These are phyloP conservation scores for Sebastes iracundus DNA, from an alignment of 2,797 vertebrate species.

Conservation along the genomic window DNA sequence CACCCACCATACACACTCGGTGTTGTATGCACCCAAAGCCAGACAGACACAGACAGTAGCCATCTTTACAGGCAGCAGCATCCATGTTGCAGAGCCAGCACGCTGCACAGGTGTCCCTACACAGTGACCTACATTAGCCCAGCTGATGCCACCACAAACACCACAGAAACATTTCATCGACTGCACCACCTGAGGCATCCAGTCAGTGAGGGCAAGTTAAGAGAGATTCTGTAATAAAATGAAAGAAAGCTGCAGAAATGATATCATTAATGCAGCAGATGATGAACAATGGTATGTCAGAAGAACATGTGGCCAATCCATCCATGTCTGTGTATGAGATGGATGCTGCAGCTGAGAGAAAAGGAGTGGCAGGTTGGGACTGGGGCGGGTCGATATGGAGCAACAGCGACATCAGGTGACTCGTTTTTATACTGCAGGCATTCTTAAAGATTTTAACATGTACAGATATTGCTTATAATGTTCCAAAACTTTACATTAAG, in stretches of 20 bases:
- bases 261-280: not conserved
- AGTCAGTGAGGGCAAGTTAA: not conserved
- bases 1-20: slow-evolving; percentile 24
- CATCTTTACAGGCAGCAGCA: slow-evolving; percentile 59
- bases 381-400: not conserved
- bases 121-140: slow-evolving; percentile 66
- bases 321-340: slow-evolving; percentile 38
- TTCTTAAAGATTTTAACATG: not conserved
- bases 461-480: not conserved
- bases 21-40: not conserved
- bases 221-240: not conserved
- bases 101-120: slow-evolving; percentile 66
- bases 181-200: not conserved
- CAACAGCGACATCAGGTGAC: slow-evolving; percentile 53
- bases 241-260: not conserved
- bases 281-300: slow-evolving; percentile 28
- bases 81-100: slow-evolving; percentile 56
- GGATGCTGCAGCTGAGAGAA: slow-evolving; percentile 63
- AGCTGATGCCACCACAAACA: slow-evolving; percentile 25
- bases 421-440: not conserved
- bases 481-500: not conserved
- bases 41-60: slow-evolving; percentile 43
- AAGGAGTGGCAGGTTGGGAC: slow-evolving; percentile 66
- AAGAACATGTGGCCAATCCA: slow-evolving; percentile 34
- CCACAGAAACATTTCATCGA: not conserved